Conservation (phyloP, 2,113 vertebrate species). For the Arvicanthis niloticus region DNA sequence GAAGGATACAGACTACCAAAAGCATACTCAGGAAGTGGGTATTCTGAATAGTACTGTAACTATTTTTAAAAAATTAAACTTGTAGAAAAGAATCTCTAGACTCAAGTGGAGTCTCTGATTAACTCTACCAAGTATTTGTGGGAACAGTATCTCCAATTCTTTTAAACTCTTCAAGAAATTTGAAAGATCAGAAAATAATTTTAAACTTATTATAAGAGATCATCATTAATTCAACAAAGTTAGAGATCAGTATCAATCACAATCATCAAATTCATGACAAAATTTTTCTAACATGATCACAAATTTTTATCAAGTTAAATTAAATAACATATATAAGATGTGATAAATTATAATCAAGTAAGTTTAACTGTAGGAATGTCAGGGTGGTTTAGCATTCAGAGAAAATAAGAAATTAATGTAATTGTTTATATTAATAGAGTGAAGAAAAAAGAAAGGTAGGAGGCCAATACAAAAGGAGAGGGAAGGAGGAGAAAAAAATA, state of each 20-base stretch:
- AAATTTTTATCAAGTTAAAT: neutral
- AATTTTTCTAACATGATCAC: neutral
- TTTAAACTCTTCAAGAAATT: neutral
- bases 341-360: neutral
- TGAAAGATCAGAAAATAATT: conserved; percentile 36
- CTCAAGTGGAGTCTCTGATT: neutral
- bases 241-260: neutral
- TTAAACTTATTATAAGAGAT: neutral
- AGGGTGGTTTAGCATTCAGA: neutral
- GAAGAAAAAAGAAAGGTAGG: neutral
- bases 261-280: neutral
- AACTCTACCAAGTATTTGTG: neutral
- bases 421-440: neutral
- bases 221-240: neutral
- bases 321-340: neutral
- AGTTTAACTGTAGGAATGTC: neutral
- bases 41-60: neutral
- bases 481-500: neutral
- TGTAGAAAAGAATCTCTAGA: neutral
- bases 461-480: neutral
- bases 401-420: neutral
- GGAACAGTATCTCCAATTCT: neutral
- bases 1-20: neutral
- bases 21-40: neutral
- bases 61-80: neutral